Evolutionary conservation across 2,797 vertebrate species (phyloP).

Genomic region (Brachymystax lenok): DNA sequence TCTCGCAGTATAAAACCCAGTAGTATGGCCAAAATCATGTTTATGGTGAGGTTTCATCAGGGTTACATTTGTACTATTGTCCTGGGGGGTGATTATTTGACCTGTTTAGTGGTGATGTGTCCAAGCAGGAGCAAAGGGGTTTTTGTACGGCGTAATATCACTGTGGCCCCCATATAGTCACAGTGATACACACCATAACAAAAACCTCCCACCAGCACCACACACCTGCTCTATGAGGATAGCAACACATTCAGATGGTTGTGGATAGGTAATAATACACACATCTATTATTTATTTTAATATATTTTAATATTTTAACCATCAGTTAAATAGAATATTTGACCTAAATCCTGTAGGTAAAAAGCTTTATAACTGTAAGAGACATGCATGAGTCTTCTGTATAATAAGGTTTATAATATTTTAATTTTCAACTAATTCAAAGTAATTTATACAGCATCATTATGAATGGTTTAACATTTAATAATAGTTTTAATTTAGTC

Average conservation of each 20-base stretch:
- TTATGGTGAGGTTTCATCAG: too few relatives aligned
- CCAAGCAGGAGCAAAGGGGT: neutral
- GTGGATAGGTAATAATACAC: neutral
- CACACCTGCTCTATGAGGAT: neutral
- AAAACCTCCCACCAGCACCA: neutral
- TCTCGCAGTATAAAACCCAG: too few relatives aligned
- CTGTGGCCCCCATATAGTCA: neutral
- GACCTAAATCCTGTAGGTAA: too few relatives aligned
- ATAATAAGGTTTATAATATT: too few relatives aligned
- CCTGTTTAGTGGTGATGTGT: neutral
- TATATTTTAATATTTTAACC: neutral
- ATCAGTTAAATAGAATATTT: neutral
- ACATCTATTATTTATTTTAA: neutral
- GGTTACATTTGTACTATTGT: neutral
- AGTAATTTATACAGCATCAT: too few relatives aligned
- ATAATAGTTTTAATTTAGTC: too few relatives aligned
- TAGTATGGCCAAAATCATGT: too few relatives aligned
- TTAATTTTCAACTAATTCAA: too few relatives aligned
- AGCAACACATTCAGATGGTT: neutral
- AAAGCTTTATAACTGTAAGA: too few relatives aligned
- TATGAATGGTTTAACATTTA: too few relatives aligned
- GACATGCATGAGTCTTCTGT: too few relatives aligned
- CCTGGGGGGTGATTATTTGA: neutral
- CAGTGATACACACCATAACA: conserved; percentile 1
- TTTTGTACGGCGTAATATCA: neutral